These are phyloP conservation scores for Elysia crispata DNA, from an alignment of 2,888 invertebrate genomes.

Conservation along the genomic window DNA sequence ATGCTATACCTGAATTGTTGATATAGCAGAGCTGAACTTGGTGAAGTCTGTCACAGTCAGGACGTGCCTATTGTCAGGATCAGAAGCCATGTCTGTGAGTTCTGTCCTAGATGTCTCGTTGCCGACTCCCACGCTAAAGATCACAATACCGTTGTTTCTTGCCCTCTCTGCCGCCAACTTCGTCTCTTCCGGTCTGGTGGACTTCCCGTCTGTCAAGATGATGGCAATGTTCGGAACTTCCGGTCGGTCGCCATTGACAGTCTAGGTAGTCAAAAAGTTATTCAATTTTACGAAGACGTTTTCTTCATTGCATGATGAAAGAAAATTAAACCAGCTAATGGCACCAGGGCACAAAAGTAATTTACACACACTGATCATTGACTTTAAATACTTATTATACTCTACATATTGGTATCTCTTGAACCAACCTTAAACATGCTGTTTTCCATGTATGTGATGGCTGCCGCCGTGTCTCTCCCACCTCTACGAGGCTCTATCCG, in stretches of 20 bases:
- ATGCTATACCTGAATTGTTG: conserved; percentile 52
- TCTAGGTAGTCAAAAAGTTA: background rate
- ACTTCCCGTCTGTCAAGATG: conserved; percentile 66
- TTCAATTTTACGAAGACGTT: too few species aligned
- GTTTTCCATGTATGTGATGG: conserved; percentile 58
- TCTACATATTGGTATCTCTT: too few species aligned
- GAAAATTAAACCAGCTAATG: too few species aligned
- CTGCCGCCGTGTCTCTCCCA: conserved; percentile 69
- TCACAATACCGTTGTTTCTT: conserved; percentile 56
- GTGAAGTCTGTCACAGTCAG: conserved; percentile 63
- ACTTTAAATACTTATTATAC: too few species aligned
- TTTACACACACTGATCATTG: too few species aligned
- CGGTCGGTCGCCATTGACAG: conserved; percentile 62
- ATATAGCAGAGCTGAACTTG: conserved; percentile 61
- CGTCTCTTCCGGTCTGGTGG: conserved; percentile 63
- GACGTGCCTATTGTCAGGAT: conserved; percentile 67
- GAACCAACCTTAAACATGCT: conserved; percentile 38
- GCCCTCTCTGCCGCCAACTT: conserved; percentile 58
- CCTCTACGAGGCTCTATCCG: conserved; percentile 64
- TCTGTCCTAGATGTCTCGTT: conserved; percentile 57
- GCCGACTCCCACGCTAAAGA: conserved; percentile 68
- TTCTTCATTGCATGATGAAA: too few species aligned
- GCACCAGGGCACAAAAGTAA: too few species aligned
- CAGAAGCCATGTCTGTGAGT: conserved; percentile 66
- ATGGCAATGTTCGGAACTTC: conserved; percentile 68